Conservation (phyloP, 2,113 vertebrate species). For the Halichoeres trimaculatus region DNA sequence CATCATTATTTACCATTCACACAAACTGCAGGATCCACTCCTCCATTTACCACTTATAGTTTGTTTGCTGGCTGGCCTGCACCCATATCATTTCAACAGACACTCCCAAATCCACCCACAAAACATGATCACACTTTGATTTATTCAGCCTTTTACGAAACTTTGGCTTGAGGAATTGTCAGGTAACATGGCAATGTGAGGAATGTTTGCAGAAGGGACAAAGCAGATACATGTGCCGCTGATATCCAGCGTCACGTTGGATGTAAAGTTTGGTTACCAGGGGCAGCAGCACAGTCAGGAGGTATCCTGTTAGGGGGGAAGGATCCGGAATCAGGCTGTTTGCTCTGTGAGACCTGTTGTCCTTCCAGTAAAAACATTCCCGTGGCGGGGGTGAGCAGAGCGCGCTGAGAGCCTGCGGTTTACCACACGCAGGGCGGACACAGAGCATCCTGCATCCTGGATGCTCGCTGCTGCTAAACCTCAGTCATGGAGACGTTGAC, state of each 20-base stretch:
- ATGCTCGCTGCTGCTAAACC: slow-evolving; percentile 73
- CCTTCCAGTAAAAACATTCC: slow-evolving; percentile 63
- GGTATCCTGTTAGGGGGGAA: slow-evolving; percentile 74
- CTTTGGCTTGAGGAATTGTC: not conserved
- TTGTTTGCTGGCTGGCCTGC: not conserved
- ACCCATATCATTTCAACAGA: not conserved
- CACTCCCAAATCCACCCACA: slow-evolving; percentile 1
- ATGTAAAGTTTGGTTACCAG: slow-evolving; percentile 61
- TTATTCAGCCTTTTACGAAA: not conserved
- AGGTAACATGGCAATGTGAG: not conserved
- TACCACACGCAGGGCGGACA: slow-evolving; percentile 62
- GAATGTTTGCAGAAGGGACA: slow-evolving; percentile 17
- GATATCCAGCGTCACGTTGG: slow-evolving; percentile 20
- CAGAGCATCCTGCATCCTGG: slow-evolving; percentile 82
- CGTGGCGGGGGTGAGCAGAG: slow-evolving; percentile 10
- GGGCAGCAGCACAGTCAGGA: slow-evolving; percentile 50
- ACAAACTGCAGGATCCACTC: slow-evolving; percentile 18
- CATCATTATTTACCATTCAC: slow-evolving; percentile 40
- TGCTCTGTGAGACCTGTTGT: slow-evolving; percentile 62
- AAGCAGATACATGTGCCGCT: slow-evolving; percentile 11
- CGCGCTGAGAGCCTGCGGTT: slow-evolving; percentile 32
- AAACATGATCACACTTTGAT: not conserved
- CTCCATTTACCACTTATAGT: not conserved
- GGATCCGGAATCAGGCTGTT: slow-evolving; percentile 74
- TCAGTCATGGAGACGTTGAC: slow-evolving; percentile 76